Evolutionary conservation across 2,888 invertebrate species (phyloP), one percentile per base, ranked within the genome.

Genomic region (Thera britannica): DNA sequence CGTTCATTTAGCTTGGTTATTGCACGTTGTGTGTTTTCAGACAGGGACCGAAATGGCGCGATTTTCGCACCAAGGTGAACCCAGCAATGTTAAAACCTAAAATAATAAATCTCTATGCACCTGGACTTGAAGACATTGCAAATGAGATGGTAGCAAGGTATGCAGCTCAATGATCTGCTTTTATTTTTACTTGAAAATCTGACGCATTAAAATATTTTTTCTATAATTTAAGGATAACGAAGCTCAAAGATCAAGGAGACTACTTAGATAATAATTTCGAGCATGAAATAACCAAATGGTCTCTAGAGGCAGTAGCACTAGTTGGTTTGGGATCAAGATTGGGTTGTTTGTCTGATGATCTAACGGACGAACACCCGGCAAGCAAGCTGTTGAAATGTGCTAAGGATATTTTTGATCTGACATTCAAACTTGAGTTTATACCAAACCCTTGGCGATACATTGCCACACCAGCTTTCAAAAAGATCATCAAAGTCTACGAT

Each of bases 1-100:
- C 2, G 23, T 23, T 59, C 12, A 49, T 60, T 41, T 54, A 44
- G n/a, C n/a, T 58, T 36, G 11, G 46, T 58, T 48, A 58, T 46
- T 6, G 8, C 57, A 46, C 46, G 46, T 11, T 49, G 23, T 11
- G 12, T 6, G 41, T 56, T 63, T 69, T 36, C 75, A 95, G 95
- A 2, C 95, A 96, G 84, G 96, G 96, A 0, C 91, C 94, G 11
- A 90, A 95, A 73, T 97, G 97, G 97, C 94, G 95, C 52, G 91
- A 95, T 62, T 94, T 96, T 73, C 92, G 97, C 23, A 94, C 95
- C 0, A 95, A 95, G 68, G 95, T 96, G 0, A 96, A 96, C 83
- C 95, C 95, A 61, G 93, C 95, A 48, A 88, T 97, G 83, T 85
- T 97, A 83, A 94, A 95, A 77, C 95, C 96, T 0, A 95, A 95